Percentiles rank a stretch among this genome's conserved stretches.
These are phyloP conservation scores for Scyliorhinus canicula DNA, from an alignment of 2,797 vertebrate species.

Conservation along the genomic window DNA sequence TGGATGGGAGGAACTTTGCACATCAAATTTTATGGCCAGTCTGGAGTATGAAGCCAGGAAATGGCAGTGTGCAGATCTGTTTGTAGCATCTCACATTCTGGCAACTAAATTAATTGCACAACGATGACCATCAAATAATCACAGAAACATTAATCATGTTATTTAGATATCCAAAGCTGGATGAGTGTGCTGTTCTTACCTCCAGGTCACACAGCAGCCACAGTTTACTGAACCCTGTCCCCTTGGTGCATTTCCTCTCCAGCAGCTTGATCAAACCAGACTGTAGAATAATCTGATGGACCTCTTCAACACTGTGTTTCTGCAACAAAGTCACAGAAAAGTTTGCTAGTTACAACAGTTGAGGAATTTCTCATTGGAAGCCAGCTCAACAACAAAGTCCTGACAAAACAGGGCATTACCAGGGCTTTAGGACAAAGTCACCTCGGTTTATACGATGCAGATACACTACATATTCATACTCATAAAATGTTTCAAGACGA, in stretches of 20 bases:
- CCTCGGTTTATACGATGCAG: neutral
- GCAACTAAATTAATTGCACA: neutral
- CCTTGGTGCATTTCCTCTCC: conserved; percentile 94
- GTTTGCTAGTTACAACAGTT: neutral
- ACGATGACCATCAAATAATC: neutral
- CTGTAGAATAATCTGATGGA: conserved; percentile 75
- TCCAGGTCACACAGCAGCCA: conserved; percentile 93
- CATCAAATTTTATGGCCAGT: neutral
- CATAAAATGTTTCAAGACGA: neutral
- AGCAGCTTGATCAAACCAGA: conserved; percentile 83
- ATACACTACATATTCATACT: neutral
- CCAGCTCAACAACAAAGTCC: neutral
- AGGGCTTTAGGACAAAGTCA: neutral
- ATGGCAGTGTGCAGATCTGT: neutral
- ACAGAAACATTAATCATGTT: neutral
- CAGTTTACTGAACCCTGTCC: conserved; percentile 94
- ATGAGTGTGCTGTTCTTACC: conserved; percentile 45
- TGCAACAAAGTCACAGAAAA: conserved; percentile 46
- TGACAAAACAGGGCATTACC: neutral
- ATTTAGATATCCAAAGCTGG: neutral
- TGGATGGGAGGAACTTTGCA: neutral
- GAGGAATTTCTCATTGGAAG: neutral
- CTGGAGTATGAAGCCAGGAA: neutral
- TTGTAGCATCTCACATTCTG: neutral
- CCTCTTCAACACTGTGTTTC: conserved; percentile 77